These are phyloP conservation scores for Lampropteryx suffumata DNA, from an alignment of 2,888 invertebrate species.

Conservation along the genomic window DNA sequence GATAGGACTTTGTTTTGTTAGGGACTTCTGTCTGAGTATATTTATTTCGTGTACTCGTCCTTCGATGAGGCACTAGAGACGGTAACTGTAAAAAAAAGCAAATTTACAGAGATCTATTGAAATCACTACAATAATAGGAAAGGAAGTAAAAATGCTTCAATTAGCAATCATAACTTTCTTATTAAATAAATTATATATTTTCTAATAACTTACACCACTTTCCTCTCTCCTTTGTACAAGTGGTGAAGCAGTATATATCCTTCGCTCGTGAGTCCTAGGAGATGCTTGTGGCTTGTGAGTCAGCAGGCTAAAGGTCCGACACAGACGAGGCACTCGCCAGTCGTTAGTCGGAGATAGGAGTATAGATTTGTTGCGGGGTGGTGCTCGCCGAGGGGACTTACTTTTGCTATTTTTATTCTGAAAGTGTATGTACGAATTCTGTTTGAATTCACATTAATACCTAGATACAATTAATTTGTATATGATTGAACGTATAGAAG, in stretches of 20 bases:
- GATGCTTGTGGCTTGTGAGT: slow-evolving; percentile 12
- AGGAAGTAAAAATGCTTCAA: too few species aligned
- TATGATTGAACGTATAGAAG: too few species aligned
- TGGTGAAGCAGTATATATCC: slow-evolving; percentile 5
- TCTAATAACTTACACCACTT: slow-evolving; percentile 14
- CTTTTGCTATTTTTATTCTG: slow-evolving; percentile 25
- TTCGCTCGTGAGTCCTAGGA: slow-evolving; percentile 10
- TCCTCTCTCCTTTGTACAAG: neutral
- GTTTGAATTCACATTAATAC: too few species aligned
- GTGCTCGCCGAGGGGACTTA: slow-evolving; percentile 6
- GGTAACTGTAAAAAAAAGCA: slow-evolving; percentile 7
- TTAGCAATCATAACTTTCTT: too few species aligned
- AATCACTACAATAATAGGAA: too few species aligned
- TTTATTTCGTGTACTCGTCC: slow-evolving; percentile 12
- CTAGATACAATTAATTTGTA: too few species aligned
- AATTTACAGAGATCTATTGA: too few species aligned
- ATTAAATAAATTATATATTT: neutral
- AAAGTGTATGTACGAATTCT: slow-evolving; percentile 1
- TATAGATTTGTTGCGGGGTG: neutral
- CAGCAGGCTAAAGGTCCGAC: slow-evolving; percentile 40
- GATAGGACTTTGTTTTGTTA: neutral
- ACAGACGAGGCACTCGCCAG: slow-evolving; percentile 45
- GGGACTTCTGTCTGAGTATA: slow-evolving; percentile 18
- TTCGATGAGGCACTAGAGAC: slow-evolving; percentile 8
- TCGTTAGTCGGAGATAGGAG: slow-evolving; percentile 12